phyloP scores from a whole-genome alignment of 2,113 vertebrate species.

The Gnathonemus longibarbis region DNA sequence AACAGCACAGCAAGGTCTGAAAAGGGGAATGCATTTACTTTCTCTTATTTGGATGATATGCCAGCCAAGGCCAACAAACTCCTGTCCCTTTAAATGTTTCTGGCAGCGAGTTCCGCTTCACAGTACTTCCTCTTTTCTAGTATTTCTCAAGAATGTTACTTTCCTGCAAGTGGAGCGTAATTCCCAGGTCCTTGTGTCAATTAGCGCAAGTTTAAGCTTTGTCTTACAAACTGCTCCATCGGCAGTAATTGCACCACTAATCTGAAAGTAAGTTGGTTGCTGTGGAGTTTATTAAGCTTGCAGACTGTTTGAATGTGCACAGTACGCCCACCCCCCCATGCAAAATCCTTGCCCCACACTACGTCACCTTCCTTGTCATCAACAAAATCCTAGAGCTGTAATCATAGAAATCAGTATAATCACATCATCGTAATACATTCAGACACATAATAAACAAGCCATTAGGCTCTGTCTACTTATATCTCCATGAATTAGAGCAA shows the following conservation, averaged over 20 bases:
- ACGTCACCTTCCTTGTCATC: not conserved
- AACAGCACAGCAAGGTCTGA: not conserved
- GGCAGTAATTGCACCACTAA: not conserved
- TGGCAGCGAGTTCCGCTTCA: not conserved
- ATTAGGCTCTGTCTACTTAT: not conserved
- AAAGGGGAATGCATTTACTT: not conserved
- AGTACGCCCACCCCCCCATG: not conserved
- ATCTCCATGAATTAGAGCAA: constrained; percentile 23
- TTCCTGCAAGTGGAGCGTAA: not conserved
- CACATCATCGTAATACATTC: not conserved
- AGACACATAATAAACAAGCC: not conserved
- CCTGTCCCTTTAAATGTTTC: constrained; percentile 4
- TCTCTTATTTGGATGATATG: not conserved
- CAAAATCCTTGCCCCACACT: not conserved
- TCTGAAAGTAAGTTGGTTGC: not conserved
- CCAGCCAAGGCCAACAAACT: not conserved
- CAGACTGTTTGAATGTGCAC: not conserved
- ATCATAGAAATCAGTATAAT: not conserved
- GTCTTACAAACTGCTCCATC: not conserved
- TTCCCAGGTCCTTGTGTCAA: not conserved
- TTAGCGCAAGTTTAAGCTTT: not conserved
- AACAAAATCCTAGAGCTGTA: not conserved
- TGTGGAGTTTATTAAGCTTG: not conserved
- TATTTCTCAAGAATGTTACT: constrained; percentile 6
- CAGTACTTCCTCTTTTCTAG: not conserved